phyloP scores from a whole-genome alignment of 2,888 invertebrate species.

The Diarsia brunnea region DNA sequence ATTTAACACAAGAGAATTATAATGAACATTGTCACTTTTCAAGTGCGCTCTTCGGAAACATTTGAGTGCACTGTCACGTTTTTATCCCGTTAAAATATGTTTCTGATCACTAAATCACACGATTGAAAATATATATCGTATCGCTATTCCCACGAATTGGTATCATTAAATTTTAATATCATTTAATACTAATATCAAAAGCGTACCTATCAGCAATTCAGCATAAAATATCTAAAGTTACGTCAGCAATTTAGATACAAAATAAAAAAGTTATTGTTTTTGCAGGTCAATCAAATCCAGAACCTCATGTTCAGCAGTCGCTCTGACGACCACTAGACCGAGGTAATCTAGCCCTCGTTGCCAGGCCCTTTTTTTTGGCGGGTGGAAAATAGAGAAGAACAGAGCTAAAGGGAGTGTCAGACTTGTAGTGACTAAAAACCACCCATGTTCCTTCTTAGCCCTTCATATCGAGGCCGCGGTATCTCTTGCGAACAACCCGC shows the following conservation, averaged over 20 bases:
- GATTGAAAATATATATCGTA: not conserved
- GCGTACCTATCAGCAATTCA: not conserved
- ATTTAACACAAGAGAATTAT: not conserved
- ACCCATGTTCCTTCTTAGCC: too few species aligned
- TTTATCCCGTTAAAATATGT: not conserved
- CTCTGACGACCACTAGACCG: too few species aligned
- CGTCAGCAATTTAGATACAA: not conserved
- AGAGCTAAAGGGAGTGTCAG: too few species aligned
- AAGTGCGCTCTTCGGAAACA: too few species aligned
- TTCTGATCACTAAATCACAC: not conserved
- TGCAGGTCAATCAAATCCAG: not conserved
- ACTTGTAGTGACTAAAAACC: too few species aligned
- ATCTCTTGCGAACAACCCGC: too few species aligned
- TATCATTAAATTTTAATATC: conserved; percentile 10
- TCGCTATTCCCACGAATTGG: not conserved
- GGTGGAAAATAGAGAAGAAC: too few species aligned
- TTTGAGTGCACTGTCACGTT: not conserved
- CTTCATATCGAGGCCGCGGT: too few species aligned
- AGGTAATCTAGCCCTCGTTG: too few species aligned
- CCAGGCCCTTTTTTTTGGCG: too few species aligned
- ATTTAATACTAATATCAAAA: conserved; percentile 12
- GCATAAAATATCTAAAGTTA: not conserved
- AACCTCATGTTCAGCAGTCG: too few species aligned
- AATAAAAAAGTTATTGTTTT: conserved; percentile 7
- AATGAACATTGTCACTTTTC: too few species aligned